Evolutionary conservation across 2,113 vertebrate genomes (phyloP), one percentile per base, ranked within the genome.

Genomic region (Polyodon spathula): DNA sequence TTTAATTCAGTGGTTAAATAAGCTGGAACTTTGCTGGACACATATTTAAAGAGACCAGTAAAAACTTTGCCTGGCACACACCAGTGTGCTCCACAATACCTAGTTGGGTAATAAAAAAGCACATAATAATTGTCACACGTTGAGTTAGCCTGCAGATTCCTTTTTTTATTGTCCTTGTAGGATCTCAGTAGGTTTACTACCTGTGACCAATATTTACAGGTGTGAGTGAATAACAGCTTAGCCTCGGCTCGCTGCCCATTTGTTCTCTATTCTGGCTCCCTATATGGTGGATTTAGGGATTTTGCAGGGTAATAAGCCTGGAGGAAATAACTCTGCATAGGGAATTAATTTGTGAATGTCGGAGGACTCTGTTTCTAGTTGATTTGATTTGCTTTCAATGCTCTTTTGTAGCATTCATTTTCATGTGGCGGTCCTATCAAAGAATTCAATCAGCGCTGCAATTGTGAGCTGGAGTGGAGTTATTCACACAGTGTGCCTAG

Each of bases 201-300:
- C 55, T 71, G 52, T 58, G 61, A 53, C 53, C 41, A 66, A 42
- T 7, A 62, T 60, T 63, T 65, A 68, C 64, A 73, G 61, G 27
- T 74, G 44, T 63, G 56, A 54, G 15, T 69, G 62, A 64, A 69
- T n/a, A 6, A 3, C 0, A 1, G 10, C 14, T 56, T 0, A 0
- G 37, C 59, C 62, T 59, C 63, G 11, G 37, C 1, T 38, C 8
- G 10, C 54, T 17, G 39, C 8, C 67, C 44, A 59, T 69, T 69
- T 61, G 0, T 57, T 46, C 46, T 72, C 54, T 65, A 8, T 57
- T 40, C 61, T 9, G 14, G 51, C 16, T 37, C 6, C 55, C 52
- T 58, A 3, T n/a, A 7, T 44, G 41, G 37, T 60, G 5, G 53
- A 65, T 40, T 37, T 54, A 62, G 56, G 39, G 12, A 54, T 54